A percentile compares a stretch with the other conserved stretches of the same genome.
Conservation (phyloP, 1,140 invertebrate species). For the Adelges cooleyi region DNA sequence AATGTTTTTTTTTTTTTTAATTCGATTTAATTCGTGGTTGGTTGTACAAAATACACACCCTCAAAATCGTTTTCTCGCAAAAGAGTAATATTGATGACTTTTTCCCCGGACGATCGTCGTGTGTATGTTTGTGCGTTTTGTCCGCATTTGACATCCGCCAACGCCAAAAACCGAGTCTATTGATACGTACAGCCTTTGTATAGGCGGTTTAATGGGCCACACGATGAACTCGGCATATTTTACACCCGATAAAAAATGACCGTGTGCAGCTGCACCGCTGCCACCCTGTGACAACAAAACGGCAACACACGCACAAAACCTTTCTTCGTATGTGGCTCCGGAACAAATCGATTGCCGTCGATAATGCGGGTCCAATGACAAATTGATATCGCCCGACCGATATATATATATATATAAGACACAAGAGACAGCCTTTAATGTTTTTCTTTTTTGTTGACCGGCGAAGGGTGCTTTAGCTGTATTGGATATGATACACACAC, state of each 20-base stretch:
- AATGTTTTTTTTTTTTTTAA: too few relatives aligned
- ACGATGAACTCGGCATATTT: constrained; percentile 3
- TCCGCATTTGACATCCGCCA: neutral
- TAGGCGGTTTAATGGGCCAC: neutral
- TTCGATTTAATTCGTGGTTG: too few relatives aligned
- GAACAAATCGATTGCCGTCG: constrained; percentile 14
- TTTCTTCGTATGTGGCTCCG: constrained; percentile 6
- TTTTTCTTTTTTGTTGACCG: too few relatives aligned
- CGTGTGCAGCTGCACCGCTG: neutral
- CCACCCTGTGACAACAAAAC: neutral
- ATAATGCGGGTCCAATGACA: constrained; percentile 1
- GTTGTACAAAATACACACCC: too few relatives aligned
- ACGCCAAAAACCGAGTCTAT: neutral
- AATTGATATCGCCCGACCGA: neutral
- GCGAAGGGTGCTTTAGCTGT: too few relatives aligned
- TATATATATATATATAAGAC: constrained; percentile 5
- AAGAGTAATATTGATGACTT: neutral
- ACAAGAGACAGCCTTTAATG: too few relatives aligned
- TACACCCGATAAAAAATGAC: constrained; percentile 1
- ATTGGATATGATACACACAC: too few relatives aligned
- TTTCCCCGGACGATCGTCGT: neutral
- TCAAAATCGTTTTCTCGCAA: too few relatives aligned
- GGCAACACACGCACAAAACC: neutral
- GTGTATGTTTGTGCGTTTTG: too few relatives aligned
- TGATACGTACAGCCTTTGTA: neutral